These are phyloP conservation scores for Alentia gelatinosa DNA, from an alignment of 2,888 invertebrate genomes.

Conservation along the genomic window DNA sequence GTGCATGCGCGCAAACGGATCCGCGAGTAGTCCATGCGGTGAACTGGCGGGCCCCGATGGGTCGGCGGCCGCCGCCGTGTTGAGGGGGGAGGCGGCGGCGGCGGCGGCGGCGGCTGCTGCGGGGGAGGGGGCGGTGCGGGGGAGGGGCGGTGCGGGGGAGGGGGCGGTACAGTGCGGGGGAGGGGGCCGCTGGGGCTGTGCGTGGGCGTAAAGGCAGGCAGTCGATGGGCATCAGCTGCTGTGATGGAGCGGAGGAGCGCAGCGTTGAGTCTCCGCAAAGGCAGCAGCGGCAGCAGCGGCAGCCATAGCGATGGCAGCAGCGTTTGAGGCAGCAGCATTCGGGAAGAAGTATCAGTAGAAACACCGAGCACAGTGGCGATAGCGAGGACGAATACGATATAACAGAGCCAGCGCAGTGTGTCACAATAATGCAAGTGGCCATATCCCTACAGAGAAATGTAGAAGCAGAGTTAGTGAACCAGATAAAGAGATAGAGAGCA, in stretches of 20 bases:
- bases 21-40: too few relatives aligned
- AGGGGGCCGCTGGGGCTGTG: slow-evolving; percentile 22
- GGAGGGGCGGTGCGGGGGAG: not conserved
- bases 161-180: not conserved
- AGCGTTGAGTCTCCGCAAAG: too few relatives aligned
- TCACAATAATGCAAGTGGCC: too few relatives aligned
- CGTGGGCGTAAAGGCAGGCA: not conserved
- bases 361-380: not conserved
- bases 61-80: not conserved
- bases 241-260: slow-evolving; percentile 29
- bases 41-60: not conserved
- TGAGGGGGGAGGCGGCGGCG: not conserved
- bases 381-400: too few relatives aligned
- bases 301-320: not conserved
- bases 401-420: too few relatives aligned
- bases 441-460: too few relatives aligned
- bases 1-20: not conserved
- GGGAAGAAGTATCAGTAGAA: not conserved
- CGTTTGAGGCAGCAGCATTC: not conserved
- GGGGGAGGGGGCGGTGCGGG: not conserved
- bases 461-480: too few relatives aligned
- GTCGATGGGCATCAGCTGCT: slow-evolving; percentile 40
- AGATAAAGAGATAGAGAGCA: too few relatives aligned
- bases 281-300: not conserved
- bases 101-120: not conserved